Base-by-base conservation (phyloP, 2,113 vertebrate species). In the Callorhinus ursinus region DNA sequence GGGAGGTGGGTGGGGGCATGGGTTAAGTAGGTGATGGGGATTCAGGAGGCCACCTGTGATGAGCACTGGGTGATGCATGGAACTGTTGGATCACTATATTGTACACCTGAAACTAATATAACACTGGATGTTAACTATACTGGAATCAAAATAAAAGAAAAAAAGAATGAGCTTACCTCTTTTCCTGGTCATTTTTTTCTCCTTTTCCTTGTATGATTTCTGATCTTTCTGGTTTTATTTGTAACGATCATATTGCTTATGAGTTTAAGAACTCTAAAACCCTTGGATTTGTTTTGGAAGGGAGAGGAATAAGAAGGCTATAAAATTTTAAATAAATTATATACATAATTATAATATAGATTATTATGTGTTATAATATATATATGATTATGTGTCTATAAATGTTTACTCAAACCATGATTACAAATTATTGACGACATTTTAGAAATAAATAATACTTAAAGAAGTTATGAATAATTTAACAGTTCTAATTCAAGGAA, bases 271-370 rank as follows among this genome's bases (percentile, higher is more conserved):
- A 80, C 1, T 1, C 24, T 92, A 36, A 91, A 71, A 69, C 82
- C 59, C 53, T 65, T 89, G 8, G 7, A 91, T n/a, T 26, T 14
- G 74, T 49, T 94, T 93, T 81, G 1, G 36, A 82, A 9, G 7
- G 3, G 7, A 74, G 15, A 12, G 18, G 2, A 92, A 57, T 59
- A 88, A 31, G 14, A 16, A 65, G n/a, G 36, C 36, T 72, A 57
- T 61, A 67, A 36, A 59, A 65, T 76, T 88, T 96, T 80, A 91
- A 88, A 53, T 74, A 91, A 88, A 61, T 69, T 57, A n/a, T 61
- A 61, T 10, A 7, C 81, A 63, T 69, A 46, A 76, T 46, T 69
- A 69, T 69, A 21, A 77, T 18, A 46, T 5, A 77, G 26, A 46
- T 49, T 49, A 28, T n/a, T 7, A n/a, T n/a, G 21, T 57, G 19